Percentiles rank a stretch among this genome's conserved stretches.
Evolutionary conservation across 2,113 vertebrate species (phyloP).

Genomic region (Macrotus californicus): DNA sequence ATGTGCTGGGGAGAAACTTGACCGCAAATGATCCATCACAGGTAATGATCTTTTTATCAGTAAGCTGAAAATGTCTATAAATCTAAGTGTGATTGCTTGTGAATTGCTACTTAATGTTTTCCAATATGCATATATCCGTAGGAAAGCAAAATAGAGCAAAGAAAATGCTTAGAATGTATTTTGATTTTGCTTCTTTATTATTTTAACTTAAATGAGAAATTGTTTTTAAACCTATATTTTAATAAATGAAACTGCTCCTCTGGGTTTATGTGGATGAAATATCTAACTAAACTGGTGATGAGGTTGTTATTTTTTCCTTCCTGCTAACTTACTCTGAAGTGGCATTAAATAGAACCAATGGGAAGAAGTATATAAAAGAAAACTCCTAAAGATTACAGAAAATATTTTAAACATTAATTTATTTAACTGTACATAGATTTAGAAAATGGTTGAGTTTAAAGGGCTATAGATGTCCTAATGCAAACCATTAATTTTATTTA

Average conservation of each 20-base stretch:
- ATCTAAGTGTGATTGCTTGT: slow-evolving; percentile 85
- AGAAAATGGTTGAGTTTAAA: slow-evolving; percentile 32
- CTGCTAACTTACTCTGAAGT: slow-evolving; percentile 27
- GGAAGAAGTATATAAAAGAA: slow-evolving; percentile 37
- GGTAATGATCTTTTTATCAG: slow-evolving; percentile 92
- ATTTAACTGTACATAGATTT: neutral
- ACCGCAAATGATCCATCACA: slow-evolving; percentile 96
- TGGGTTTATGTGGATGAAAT: slow-evolving; percentile 63
- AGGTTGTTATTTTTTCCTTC: slow-evolving; percentile 5
- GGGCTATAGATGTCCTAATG: neutral
- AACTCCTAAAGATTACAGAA: neutral
- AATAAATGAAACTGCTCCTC: slow-evolving; percentile 75
- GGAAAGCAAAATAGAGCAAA: slow-evolving; percentile 72
- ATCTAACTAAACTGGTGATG: slow-evolving; percentile 44
- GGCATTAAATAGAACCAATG: neutral
- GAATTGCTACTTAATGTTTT: slow-evolving; percentile 86
- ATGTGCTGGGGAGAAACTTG: slow-evolving; percentile 96
- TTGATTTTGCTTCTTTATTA: slow-evolving; percentile 71
- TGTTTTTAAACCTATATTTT: slow-evolving; percentile 70
- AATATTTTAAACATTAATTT: slow-evolving; percentile 34
- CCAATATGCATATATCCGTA: slow-evolving; percentile 87
- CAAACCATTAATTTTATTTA: slow-evolving; percentile 3
- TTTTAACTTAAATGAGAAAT: slow-evolving; percentile 72
- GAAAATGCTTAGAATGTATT: slow-evolving; percentile 67
- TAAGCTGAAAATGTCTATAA: slow-evolving; percentile 87